These are phyloP conservation scores for Dicrostonyx torquatus DNA, from an alignment of 2,797 vertebrate genomes.

Conservation along the genomic window DNA sequence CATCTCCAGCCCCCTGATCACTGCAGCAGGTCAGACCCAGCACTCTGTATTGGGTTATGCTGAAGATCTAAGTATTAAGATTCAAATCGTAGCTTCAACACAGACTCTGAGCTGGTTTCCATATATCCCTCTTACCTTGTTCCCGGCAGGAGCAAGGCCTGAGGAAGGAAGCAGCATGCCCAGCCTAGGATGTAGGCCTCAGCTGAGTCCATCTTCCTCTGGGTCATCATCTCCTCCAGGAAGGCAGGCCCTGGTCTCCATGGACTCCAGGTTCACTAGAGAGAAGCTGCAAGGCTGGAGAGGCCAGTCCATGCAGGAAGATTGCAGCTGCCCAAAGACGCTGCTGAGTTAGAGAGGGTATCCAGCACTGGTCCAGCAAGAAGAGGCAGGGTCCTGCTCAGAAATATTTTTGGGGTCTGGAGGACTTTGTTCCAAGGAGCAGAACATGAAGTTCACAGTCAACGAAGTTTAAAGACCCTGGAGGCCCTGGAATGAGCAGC, in stretches of 20 bases:
- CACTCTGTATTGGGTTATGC: background rate
- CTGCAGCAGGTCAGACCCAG: fast-evolving
- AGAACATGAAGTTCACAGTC: fast-evolving
- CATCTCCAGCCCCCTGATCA: fast-evolving
- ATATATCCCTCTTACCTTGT: fast-evolving
- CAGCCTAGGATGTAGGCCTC: no score
- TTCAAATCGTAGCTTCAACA: fast-evolving
- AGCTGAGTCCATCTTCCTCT: background rate
- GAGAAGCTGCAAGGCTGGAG: fast-evolving
- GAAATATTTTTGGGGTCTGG: no score
- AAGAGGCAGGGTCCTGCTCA: background rate
- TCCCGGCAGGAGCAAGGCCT: background rate
- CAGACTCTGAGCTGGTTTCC: fast-evolving
- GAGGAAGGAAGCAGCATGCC: background rate
- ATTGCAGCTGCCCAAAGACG: no score
- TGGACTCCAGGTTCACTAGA: fast-evolving
- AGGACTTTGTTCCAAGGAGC: background rate
- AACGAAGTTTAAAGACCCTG: fast-evolving
- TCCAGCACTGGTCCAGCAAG: no score
- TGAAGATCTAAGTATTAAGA: fast-evolving
- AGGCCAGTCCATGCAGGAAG: fast-evolving
- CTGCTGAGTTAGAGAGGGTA: fast-evolving
- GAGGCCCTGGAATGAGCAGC: fast-evolving
- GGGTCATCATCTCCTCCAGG: no score
- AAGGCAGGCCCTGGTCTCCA: no score